phyloP scores from a whole-genome alignment of 2,888 invertebrate genomes.

The Notodonta ziczac region DNA sequence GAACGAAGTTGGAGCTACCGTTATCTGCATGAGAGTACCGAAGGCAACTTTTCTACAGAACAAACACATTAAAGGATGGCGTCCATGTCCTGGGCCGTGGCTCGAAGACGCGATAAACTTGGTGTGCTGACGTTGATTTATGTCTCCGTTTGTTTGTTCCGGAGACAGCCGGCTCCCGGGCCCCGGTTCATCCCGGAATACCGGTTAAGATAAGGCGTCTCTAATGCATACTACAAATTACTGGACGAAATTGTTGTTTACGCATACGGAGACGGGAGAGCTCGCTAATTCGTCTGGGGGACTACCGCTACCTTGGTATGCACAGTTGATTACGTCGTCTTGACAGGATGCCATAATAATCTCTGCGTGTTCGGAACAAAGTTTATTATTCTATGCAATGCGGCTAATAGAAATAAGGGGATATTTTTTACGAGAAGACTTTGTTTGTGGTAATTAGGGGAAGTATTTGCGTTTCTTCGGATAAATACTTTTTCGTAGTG shows the following conservation, averaged over 20 bases:
- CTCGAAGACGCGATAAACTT: slow-evolving; percentile 76
- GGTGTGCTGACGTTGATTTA: slow-evolving; percentile 80
- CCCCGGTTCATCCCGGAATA: slow-evolving; percentile 66
- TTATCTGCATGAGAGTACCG: slow-evolving; percentile 51
- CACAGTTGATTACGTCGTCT: slow-evolving; percentile 35
- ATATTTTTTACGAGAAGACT: slow-evolving; percentile 38
- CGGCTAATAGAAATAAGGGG: slow-evolving; percentile 28
- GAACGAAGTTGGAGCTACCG: slow-evolving; percentile 32
- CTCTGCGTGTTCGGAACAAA: slow-evolving; percentile 32
- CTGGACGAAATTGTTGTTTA: slow-evolving; percentile 64
- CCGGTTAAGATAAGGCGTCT: slow-evolving; percentile 69
- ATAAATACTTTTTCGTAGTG: not conserved
- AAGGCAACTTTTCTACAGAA: slow-evolving; percentile 55
- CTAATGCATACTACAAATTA: slow-evolving; percentile 76
- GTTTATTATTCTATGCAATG: slow-evolving; percentile 25
- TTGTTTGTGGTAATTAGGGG: slow-evolving; percentile 15
- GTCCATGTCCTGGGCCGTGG: slow-evolving; percentile 56
- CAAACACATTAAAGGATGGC: slow-evolving; percentile 75
- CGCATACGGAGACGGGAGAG: slow-evolving; percentile 48
- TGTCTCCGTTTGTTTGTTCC: slow-evolving; percentile 79
- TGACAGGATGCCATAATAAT: slow-evolving; percentile 26
- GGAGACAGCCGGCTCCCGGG: slow-evolving; percentile 63
- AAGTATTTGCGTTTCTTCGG: not conserved
- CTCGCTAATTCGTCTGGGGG: slow-evolving; percentile 44
- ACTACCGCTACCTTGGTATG: slow-evolving; percentile 35